phyloP scores from a whole-genome alignment of 92 coral and sea anemone genomes.

The Porites cylindrica region DNA sequence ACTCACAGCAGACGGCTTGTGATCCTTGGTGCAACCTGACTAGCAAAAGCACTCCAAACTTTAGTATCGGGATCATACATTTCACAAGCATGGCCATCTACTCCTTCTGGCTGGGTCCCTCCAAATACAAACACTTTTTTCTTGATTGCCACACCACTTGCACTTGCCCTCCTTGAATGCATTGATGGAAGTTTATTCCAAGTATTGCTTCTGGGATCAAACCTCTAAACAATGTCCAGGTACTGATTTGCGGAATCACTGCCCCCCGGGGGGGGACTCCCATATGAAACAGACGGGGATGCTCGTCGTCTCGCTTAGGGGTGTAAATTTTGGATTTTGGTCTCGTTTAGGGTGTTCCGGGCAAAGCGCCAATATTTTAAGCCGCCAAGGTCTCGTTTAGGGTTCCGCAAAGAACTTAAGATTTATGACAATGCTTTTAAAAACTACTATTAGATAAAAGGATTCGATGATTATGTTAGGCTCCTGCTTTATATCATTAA shows the following conservation, averaged over 20 bases:
- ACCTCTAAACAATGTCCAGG: constrained; percentile 11
- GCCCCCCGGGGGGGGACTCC: too few species aligned
- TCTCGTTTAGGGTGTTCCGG: too few species aligned
- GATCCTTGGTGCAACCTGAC: background rate
- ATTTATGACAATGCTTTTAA: too few species aligned
- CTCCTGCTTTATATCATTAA: too few species aligned
- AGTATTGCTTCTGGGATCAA: constrained; percentile 13
- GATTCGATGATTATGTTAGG: too few species aligned
- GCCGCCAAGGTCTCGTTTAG: too few species aligned
- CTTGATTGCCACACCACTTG: background rate
- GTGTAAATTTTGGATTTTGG: too few species aligned
- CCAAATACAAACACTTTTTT: constrained; percentile 24
- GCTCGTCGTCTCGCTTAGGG: too few species aligned
- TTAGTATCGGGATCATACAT: background rate
- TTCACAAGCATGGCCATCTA: background rate
- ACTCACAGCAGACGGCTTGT: constrained; percentile 26
- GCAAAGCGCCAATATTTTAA: too few species aligned
- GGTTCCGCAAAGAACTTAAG: too few species aligned
- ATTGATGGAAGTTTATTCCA: constrained; percentile 10
- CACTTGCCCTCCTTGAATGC: background rate
- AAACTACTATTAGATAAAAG: too few species aligned
- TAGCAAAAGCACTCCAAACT: background rate
- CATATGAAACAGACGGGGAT: too few species aligned
- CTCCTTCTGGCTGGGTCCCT: background rate
- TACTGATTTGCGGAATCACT: background rate